Percentiles rank a stretch among this genome's conserved stretches.
These are phyloP conservation scores for Papilio glaucus DNA, from an alignment of 1,140 invertebrate genomes.

Conservation along the genomic window DNA sequence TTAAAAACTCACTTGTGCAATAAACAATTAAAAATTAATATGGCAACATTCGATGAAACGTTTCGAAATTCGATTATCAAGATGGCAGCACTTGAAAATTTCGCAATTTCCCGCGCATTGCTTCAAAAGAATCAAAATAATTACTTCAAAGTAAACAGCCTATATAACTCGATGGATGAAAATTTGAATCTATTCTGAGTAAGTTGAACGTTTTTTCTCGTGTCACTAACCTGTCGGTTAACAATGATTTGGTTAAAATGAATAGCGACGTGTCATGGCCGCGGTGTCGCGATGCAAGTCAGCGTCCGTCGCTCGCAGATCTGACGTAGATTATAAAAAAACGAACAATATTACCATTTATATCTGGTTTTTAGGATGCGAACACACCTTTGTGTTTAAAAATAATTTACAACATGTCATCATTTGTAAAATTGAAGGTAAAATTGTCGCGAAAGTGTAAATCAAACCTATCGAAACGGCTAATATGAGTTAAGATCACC, in stretches of 20 bases:
- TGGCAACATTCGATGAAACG: conserved; percentile 14
- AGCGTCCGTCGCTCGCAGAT: not conserved
- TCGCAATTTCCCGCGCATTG: conserved; percentile 7
- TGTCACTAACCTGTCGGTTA: conserved; percentile 39
- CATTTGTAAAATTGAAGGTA: too few species aligned
- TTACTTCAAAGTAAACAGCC: not conserved
- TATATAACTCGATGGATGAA: not conserved
- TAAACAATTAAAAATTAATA: conserved; percentile 19
- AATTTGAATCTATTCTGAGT: not conserved
- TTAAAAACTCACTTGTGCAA: conserved; percentile 20
- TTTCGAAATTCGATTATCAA: conserved; percentile 26
- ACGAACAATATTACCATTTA: not conserved
- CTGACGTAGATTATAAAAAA: not conserved
- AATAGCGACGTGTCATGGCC: conserved; percentile 39
- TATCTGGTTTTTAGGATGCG: not conserved
- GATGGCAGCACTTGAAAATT: not conserved
- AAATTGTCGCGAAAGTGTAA: too few species aligned
- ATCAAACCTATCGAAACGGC: too few species aligned
- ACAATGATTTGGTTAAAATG: conserved; percentile 33
- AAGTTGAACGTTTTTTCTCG: conserved; percentile 3
- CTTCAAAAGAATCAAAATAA: not conserved
- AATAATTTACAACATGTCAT: too few species aligned
- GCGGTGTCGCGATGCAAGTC: not conserved
- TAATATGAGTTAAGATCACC: too few species aligned
- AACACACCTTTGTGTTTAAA: too few species aligned